These are phyloP conservation scores for Drosophila auraria DNA, from an alignment of 1,140 invertebrate species.

Conservation along the genomic window DNA sequence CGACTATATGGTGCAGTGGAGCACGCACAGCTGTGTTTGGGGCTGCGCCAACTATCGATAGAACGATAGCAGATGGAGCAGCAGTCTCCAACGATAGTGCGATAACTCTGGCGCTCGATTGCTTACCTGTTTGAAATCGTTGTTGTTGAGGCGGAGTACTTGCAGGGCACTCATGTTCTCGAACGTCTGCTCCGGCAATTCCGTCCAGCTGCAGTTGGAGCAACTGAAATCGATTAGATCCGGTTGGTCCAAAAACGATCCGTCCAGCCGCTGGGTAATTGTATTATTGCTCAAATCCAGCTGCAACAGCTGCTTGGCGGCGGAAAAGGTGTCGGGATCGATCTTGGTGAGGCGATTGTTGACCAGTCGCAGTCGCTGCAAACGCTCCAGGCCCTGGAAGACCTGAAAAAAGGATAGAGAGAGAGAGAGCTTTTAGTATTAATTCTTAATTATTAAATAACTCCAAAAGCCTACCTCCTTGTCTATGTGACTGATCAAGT, in stretches of 20 bases:
- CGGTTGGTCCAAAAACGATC: constrained; percentile 78
- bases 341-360: constrained; percentile 86
- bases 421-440: background rate
- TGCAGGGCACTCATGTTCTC: constrained; percentile 85
- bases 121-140: constrained; percentile 78
- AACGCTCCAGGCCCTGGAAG: constrained; percentile 58
- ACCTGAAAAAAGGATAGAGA: constrained; percentile 39
- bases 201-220: constrained; percentile 75
- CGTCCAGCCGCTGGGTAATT: constrained; percentile 83
- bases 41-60: constrained; percentile 37
- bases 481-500: constrained; percentile 68
- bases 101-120: constrained; percentile 38
- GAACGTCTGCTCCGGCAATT: constrained; percentile 81
- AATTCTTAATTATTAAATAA: background rate
- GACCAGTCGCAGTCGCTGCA: constrained; percentile 84
- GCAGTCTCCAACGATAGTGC: constrained; percentile 1
- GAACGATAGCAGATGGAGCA: constrained; percentile 30
- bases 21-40: constrained; percentile 12
- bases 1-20: constrained; percentile 29
- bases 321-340: constrained; percentile 85
- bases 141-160: constrained; percentile 85
- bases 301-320: constrained; percentile 84
- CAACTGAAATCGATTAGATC: constrained; percentile 70
- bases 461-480: constrained; percentile 58
- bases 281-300: constrained; percentile 86